Evolutionary conservation across 2,797 vertebrate genomes (phyloP).

Genomic region (Distichodus sexfasciatus): DNA sequence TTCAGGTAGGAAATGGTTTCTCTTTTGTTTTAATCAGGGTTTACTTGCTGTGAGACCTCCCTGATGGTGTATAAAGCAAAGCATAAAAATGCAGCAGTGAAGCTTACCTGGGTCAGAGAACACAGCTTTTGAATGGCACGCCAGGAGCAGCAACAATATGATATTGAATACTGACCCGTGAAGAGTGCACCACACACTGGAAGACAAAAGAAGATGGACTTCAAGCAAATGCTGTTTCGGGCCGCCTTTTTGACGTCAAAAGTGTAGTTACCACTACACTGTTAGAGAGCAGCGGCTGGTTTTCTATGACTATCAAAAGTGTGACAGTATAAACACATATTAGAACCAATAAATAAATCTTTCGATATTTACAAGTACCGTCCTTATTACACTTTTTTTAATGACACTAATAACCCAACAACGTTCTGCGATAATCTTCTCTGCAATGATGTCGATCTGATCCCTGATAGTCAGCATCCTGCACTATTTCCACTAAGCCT

Average conservation of each 20-base stretch:
- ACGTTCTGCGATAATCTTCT: not conserved
- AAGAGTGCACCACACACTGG: conserved; percentile 76
- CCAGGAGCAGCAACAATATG: conserved; percentile 75
- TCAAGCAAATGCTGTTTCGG: not conserved
- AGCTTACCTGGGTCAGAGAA: conserved; percentile 80
- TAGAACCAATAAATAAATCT: no score
- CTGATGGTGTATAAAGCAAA: not conserved
- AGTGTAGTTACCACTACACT: no score
- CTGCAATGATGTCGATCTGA: not conserved
- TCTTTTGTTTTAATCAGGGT: no score
- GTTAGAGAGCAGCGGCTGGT: no score
- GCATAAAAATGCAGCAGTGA: not conserved
- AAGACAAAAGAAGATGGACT: not conserved
- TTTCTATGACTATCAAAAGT: no score
- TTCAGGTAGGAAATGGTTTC: no score
- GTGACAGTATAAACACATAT: no score
- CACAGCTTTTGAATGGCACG: conserved; percentile 79
- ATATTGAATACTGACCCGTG: conserved; percentile 78
- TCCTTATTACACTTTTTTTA: no score
- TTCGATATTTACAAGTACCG: no score
- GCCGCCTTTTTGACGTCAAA: not conserved
- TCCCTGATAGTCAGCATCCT: no score
- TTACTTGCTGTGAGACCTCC: not conserved
- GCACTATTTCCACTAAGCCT: conserved; percentile 26
- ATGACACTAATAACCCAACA: no score